Base-by-base conservation (phyloP, 2,797 vertebrate species). In the Sebastiscus tertius region DNA sequence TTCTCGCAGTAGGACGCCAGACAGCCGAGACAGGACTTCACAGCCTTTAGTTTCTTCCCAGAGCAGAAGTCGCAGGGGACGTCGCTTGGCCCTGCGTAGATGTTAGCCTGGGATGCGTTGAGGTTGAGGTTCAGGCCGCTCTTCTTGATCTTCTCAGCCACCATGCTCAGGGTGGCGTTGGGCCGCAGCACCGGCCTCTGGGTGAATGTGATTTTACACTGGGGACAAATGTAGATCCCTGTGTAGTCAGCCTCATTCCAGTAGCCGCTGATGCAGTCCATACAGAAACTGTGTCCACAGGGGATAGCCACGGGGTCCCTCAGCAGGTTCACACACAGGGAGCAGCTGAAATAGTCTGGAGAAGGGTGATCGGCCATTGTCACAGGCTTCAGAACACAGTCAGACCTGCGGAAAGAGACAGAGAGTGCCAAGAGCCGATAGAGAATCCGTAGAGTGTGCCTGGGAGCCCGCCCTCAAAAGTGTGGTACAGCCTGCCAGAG, bases 281-380 rank as follows among this genome's bases (percentile, higher is more conserved):
- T 97, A 55, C 97, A 97, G 93, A 97, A 97, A 77, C 96, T 98
- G 94, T 98, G 97, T n/a, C 97, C 96, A 1, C 97, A 97, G 56
- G 96, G 95, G 0, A 97, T 97, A 2, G 97, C 97, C 93, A 97
- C 96, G 0, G 96, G 97, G 74, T 96, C 93, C 87, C 67, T 87
- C 80, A 97, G 95, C 2, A 97, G 95, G 80, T 89, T 96, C 75
- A 94, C 89, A 63, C 97, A 98, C 72, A 97, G 88, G 46, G 96
- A 93, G 83, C 97, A 97, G 90, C 92, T 95, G 91, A 97, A 95
- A 89, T 97, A 96, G 64, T 96, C 96, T 83, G 95, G 91, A 39
- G 95, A 95, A 12, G 87, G 90, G 20, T 93, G 95, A 55, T 96
- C 95, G 73, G 96, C 96, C 96, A 96, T 96, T 34, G 90, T 89